Evolutionary conservation across 2,888 invertebrate genomes (phyloP), one percentile per base, ranked within the genome.

Genomic region (Drosophila flavopinicola): DNA sequence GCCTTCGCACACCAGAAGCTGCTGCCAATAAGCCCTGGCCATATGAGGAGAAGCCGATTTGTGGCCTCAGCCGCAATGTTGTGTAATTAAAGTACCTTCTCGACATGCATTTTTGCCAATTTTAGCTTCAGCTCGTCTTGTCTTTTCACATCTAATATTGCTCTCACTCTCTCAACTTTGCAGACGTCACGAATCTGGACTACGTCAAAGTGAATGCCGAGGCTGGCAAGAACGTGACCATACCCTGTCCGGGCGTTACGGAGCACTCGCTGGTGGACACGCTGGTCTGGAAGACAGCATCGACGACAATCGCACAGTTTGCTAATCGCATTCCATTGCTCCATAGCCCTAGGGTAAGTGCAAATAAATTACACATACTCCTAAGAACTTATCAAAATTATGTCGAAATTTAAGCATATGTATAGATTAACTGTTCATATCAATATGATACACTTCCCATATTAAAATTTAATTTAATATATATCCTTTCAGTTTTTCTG

Each of bases 211-310:
- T 94, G 72, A 91, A 93, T 74, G 93, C 93, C 52, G 93, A 94
- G 86, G 94, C 94, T 38, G 94, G 94, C 52, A 92, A 92, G 79
- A 94, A 94, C 91, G 92, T 94, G 72, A 93, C 94, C 63, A 90
- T 94, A 77, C 91, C 93, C 59, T 94, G 94, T 91, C 94, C 94
- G 29, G 94, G 94, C 33, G 94, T 94, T 66, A 94, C 93, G 79
- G 94, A 94, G 90, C 93, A 93, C 78, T 93, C 94, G 32, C 89
- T 94, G 79, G 93, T 94, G 77, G 92, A 93, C 87, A 93, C 92
- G 75, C 90, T 94, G 78, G 94, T 94, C 88, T 94, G 94, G 94
- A 91, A 91, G 83, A 91, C 91, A 51, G 68, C 90, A 49, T 88
- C 90, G 54, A 90, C 90, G 68, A 91, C 91, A 70, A 91, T 91